Evolutionary conservation across 2,113 vertebrate genomes (phyloP).

Genomic region (Rhea americana): DNA sequence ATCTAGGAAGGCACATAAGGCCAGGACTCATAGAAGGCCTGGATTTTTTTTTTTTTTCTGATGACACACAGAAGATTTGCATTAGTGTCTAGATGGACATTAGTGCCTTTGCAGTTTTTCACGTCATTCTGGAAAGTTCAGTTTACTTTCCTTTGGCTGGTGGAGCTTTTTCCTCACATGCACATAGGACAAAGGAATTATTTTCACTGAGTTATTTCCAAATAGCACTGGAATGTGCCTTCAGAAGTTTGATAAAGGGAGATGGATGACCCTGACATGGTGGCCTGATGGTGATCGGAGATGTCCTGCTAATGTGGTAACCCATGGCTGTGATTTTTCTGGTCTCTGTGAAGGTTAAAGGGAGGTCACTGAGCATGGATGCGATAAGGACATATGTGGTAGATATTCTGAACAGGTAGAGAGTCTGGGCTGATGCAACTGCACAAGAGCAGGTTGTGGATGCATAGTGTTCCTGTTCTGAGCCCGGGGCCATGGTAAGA

Average conservation of each 20-base stretch:
- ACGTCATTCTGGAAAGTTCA: not conserved
- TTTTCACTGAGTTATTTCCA: not conserved
- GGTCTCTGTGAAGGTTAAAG: not conserved
- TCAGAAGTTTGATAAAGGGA: not conserved
- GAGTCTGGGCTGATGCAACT: constrained; percentile 46
- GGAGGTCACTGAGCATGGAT: not conserved
- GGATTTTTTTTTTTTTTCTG: not conserved
- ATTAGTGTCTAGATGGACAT: not conserved
- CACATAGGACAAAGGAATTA: not conserved
- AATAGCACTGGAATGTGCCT: not conserved
- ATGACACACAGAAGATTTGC: not conserved
- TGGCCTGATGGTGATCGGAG: not conserved
- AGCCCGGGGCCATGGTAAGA: constrained; percentile 53
- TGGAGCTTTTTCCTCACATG: not conserved
- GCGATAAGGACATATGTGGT: not conserved
- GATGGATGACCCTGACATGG: not conserved
- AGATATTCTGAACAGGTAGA: not conserved
- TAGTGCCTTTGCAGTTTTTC: not conserved
- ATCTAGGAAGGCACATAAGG: not conserved
- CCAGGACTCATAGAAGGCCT: not conserved
- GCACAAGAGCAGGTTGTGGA: constrained; percentile 21
- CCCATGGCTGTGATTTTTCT: not conserved
- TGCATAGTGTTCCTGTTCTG: not conserved
- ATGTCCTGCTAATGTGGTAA: not conserved
- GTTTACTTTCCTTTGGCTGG: not conserved